Conservation (phyloP, 2,888 invertebrate species). For the Pseudococcus viburni region DNA sequence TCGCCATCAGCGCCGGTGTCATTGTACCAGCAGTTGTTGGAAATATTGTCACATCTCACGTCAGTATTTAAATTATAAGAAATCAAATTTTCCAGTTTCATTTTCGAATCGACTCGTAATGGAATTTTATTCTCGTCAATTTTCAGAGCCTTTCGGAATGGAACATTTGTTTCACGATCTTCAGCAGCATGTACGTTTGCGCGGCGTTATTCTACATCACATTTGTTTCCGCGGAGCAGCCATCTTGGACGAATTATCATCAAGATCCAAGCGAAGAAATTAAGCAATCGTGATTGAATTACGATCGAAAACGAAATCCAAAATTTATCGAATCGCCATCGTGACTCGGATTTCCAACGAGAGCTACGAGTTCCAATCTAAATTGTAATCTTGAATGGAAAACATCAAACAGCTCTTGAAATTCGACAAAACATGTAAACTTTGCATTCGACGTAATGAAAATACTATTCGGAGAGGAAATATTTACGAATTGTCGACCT, state of each 20-base stretch:
- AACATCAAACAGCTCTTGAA: too few species aligned
- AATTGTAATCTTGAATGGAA: too few species aligned
- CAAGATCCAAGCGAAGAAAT: neutral
- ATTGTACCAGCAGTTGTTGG: neutral
- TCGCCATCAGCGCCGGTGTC: constrained; percentile 1
- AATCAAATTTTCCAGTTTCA: neutral
- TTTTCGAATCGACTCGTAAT: neutral
- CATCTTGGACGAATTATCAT: neutral
- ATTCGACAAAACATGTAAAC: too few species aligned
- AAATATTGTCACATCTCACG: constrained; percentile 4
- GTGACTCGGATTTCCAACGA: too few species aligned
- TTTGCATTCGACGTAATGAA: too few species aligned
- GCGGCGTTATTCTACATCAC: neutral
- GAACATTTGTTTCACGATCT: neutral
- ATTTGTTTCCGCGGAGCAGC: neutral
- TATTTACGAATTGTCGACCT: too few species aligned
- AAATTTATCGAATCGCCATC: too few species aligned
- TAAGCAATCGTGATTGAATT: too few species aligned
- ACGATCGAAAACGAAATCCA: too few species aligned
- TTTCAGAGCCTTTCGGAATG: constrained; percentile 14
- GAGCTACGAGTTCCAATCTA: too few species aligned
- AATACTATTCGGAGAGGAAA: too few species aligned
- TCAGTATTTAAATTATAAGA: neutral
- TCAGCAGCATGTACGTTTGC: neutral
- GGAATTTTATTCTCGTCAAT: neutral